Evolutionary conservation across 2,888 invertebrate genomes (phyloP), one percentile per base, ranked within the genome.

Genomic region (Limnephilus auricula): DNA sequence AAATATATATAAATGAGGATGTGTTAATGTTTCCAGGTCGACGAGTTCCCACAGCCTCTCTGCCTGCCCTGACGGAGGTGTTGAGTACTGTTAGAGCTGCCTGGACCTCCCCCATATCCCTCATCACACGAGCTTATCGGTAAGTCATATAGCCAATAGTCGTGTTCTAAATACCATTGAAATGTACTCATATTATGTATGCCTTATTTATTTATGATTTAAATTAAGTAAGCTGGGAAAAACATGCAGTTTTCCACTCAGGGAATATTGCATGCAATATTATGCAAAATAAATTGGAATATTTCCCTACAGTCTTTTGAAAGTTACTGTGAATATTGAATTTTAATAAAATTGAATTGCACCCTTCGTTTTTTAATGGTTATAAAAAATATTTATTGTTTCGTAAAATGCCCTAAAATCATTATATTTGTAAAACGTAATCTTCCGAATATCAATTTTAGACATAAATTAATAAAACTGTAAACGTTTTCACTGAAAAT

Each of bases 61-160:
- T 94, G 45, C 94, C 94, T 31, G 94, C 95, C 82, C 94, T 95
- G 93, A 95, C 94, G 89, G 95, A 94, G 92, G 95, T 95, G 82
- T 94, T 96, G 89, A 93, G 93, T 93, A 94, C 95, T 50, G 94
- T 95, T 90, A 94, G 95, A 90, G 95, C 94, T 93, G 96, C 95
- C 93, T 95, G 96, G 95, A 93, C 94, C 50, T 94, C 94, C 92
- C 95, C 94, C 91, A 94, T 93, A 89, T 93, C 94, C 34, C 90
- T 94, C 40, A 90, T 92, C 34, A 84, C 50, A 1, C 40, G 79
- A 86, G 32, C 78, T 37, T 83, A 34, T 87, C 92, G 92, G 93
- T 93, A 83, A 88, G 50, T 78, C 10, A 30, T 25, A 3, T 13
- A 10, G 15, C 32, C n/a, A 37, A 37, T 2, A 45, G 45, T 1